Percentiles rank a stretch among this genome's conserved stretches.
Conservation (phyloP, 2,113 vertebrate species). For the Microtus oregoni region DNA sequence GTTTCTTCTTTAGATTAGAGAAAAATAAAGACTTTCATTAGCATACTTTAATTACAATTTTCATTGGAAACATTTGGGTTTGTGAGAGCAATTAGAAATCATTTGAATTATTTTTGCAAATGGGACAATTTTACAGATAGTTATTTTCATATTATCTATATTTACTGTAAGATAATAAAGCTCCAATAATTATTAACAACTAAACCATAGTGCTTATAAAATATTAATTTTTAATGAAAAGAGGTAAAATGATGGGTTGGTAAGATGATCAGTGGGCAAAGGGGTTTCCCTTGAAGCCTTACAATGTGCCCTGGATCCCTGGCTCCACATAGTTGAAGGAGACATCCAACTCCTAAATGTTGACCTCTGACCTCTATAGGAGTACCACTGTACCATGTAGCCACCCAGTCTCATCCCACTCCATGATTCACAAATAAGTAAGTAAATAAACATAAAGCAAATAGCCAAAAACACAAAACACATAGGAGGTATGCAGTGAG, state of each 20-base stretch:
- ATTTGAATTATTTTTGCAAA: slow-evolving; percentile 55
- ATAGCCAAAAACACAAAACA: slow-evolving; percentile 36
- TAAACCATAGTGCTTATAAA: background rate
- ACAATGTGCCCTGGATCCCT: background rate
- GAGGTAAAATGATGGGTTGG: background rate
- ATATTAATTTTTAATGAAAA: slow-evolving; percentile 46
- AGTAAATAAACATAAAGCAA: background rate
- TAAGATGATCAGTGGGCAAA: background rate
- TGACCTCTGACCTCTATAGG: background rate
- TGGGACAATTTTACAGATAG: slow-evolving; percentile 13
- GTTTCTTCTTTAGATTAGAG: slow-evolving; percentile 37
- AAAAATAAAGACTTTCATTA: slow-evolving; percentile 1
- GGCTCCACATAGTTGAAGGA: no score
- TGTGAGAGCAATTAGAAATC: slow-evolving; percentile 67
- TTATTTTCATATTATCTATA: background rate
- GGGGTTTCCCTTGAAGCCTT: background rate
- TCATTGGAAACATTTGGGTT: slow-evolving; percentile 74
- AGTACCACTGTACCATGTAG: background rate
- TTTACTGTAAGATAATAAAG: slow-evolving; percentile 28
- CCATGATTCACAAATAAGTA: background rate
- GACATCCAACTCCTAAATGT: no score
- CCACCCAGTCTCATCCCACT: background rate
- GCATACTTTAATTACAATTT: slow-evolving; percentile 66
- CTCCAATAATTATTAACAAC: background rate
- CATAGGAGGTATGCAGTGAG: background rate